Percentiles rank a stretch among this genome's conserved stretches.
Conservation (phyloP, 2,113 vertebrate species). For the Corythoichthys haematopterus region DNA sequence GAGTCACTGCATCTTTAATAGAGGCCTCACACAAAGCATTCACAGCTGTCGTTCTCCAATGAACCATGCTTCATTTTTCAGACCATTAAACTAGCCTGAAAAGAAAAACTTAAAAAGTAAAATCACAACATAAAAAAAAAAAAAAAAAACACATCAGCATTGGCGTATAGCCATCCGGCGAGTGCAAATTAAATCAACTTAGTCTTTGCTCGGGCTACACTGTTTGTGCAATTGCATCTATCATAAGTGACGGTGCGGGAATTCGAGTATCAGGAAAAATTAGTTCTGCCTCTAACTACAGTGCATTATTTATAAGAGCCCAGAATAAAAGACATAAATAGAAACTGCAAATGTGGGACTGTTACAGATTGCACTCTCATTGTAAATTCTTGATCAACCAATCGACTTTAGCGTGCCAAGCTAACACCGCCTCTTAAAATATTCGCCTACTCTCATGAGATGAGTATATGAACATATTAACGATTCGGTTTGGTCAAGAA, state of each 20-base stretch:
- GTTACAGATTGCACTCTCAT: not conserved
- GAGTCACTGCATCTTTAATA: no score
- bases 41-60: no score
- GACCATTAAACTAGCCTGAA: no score
- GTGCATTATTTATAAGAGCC: not conserved
- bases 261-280: not conserved
- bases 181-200: not conserved
- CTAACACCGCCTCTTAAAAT: not conserved
- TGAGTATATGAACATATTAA: no score
- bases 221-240: not conserved
- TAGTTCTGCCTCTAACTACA: not conserved
- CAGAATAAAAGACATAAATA: not conserved
- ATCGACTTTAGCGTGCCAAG: not conserved
- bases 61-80: no score
- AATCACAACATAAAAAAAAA: not conserved
- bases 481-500: conserved; percentile 1
- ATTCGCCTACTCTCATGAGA: not conserved
- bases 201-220: not conserved
- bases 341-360: not conserved
- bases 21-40: no score
- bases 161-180: not conserved
- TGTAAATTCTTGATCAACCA: not conserved
- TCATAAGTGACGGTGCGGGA: not conserved
- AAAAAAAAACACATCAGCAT: not conserved
- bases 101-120: no score